phyloP scores from a whole-genome alignment of 2,888 invertebrate genomes.

The Digitonthophagus gazella region DNA sequence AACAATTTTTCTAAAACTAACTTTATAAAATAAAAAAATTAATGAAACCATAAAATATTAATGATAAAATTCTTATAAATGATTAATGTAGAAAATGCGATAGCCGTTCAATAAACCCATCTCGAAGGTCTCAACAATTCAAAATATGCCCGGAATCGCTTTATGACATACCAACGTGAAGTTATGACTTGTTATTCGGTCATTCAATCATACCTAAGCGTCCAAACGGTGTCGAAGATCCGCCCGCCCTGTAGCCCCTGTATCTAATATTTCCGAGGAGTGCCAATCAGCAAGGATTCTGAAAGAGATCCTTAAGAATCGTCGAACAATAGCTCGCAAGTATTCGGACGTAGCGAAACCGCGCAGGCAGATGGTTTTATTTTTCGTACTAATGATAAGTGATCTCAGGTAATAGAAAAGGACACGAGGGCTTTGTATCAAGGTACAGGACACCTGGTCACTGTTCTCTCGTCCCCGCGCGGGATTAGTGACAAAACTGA shows the following conservation, averaged over 20 bases:
- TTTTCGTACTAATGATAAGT: slow-evolving; percentile 33
- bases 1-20: too few relatives aligned
- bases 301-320: background rate
- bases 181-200: slow-evolving; percentile 50
- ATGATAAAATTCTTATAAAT: background rate
- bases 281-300: background rate
- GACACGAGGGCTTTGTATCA: slow-evolving; percentile 31
- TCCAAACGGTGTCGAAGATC: background rate
- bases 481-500: slow-evolving; percentile 15
- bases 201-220: slow-evolving; percentile 42
- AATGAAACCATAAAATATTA: too few relatives aligned
- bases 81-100: background rate
- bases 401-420: slow-evolving; percentile 34
- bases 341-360: slow-evolving; percentile 37
- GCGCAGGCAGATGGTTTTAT: slow-evolving; percentile 24
- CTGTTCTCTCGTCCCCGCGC: slow-evolving; percentile 9
- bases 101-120: slow-evolving; percentile 41
- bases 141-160: slow-evolving; percentile 46
- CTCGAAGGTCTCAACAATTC: slow-evolving; percentile 40
- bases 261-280: background rate
- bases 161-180: slow-evolving; percentile 48
- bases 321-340: background rate
- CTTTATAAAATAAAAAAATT: too few relatives aligned
- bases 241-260: background rate
- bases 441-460: slow-evolving; percentile 24